Evolutionary conservation across 1,140 invertebrate species (phyloP), one percentile per base, ranked within the genome.

Genomic region (Aricia agestis): DNA sequence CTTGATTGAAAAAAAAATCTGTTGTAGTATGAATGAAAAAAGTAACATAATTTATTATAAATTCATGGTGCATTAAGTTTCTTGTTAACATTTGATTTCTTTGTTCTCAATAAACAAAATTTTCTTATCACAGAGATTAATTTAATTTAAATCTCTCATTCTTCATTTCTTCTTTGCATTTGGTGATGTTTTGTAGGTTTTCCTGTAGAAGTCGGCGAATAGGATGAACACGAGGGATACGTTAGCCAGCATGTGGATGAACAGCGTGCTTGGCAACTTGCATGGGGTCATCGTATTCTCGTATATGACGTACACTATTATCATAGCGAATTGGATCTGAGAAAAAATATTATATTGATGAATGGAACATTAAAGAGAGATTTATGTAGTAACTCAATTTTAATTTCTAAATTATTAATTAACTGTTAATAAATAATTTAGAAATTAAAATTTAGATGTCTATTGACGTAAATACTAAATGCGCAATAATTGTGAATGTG

Each of bases 241-340:
- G 71, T 83, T 82, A 0, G 70, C 74, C 1, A 82, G 11, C 4
- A 76, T 76, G 0, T 79, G 67, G 74, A 78, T 78, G 67, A 79
- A 82, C 0, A 76, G 74, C 1, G 70, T 73, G 11, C 63, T 31
- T 13, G 75, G 75, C 68, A 83, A 75, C 1, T 79, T 80, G 73
- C 82, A 83, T 1, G 74, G 32, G 0, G 77, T 74, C 0, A 68
- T 78, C 52, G 71, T 76, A 0, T 75, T 78, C 65, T 81, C 77
- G 11, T 78, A 61, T 11, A 94, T 92, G 25, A 96, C 95, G 86
- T 97, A 96, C 68, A 94, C 88, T 74, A 95, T 95, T 67, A 97
- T 95, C 45, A 96, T 74, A 65, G 96, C 93, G 81, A 98, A 98
- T 87, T 97, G 97, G 6, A 95, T 89, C 95, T 95, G 92, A 42